phyloP scores from a whole-genome alignment of 2,888 invertebrate genomes.

The Tenthredo livida region DNA sequence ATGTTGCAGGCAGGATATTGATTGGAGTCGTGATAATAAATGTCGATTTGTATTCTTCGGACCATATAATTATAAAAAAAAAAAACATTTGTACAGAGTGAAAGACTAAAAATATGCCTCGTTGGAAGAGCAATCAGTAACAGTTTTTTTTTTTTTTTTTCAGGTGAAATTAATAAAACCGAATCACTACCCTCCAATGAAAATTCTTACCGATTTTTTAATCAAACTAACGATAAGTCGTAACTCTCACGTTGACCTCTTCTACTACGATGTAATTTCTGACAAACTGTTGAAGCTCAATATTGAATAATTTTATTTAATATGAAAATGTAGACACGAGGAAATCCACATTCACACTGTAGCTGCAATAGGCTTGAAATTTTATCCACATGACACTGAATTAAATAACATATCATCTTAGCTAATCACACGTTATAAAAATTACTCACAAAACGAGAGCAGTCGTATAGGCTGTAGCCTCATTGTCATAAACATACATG shows the following conservation, averaged over 20 bases:
- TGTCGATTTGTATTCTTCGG: not conserved
- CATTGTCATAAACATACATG: not conserved
- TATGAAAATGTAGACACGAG: not conserved
- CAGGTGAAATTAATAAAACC: not conserved
- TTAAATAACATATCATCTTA: not conserved
- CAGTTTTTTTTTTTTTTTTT: too few relatives aligned
- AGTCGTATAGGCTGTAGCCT: not conserved
- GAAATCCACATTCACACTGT: not conserved
- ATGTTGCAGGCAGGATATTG: not conserved
- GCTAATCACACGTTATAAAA: not conserved
- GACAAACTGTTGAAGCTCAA: not conserved
- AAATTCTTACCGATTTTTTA: not conserved
- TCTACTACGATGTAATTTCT: not conserved
- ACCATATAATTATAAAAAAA: not conserved
- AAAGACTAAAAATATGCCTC: not conserved
- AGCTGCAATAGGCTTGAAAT: not conserved
- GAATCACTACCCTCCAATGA: not conserved
- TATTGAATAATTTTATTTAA: not conserved
- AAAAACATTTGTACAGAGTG: not conserved
- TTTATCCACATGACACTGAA: not conserved
- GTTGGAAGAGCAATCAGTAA: not conserved
- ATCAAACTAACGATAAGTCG: not conserved
- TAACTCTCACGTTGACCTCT: not conserved
- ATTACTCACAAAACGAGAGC: not conserved
- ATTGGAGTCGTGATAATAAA: not conserved